These are phyloP conservation scores for Epirrhoe tristata DNA, from an alignment of 2,888 invertebrate genomes.

Conservation along the genomic window DNA sequence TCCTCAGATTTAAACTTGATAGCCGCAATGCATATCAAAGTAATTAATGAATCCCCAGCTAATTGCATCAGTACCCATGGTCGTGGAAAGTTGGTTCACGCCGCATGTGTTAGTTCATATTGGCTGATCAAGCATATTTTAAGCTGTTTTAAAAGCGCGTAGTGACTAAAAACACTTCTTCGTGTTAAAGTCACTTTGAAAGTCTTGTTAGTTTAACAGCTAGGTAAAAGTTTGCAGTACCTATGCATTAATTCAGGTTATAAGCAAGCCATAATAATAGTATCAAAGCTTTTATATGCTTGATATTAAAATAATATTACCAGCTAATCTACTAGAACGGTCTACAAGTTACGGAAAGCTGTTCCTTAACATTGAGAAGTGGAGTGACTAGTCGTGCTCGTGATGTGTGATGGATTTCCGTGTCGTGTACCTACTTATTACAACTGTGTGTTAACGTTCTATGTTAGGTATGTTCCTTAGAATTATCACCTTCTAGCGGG, in stretches of 20 bases:
- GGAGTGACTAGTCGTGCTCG: slow-evolving; percentile 16
- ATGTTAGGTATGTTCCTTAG: too few species aligned
- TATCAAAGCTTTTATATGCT: background rate
- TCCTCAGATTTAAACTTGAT: slow-evolving; percentile 22
- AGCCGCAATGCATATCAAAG: slow-evolving; percentile 28
- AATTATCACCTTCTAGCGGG: background rate
- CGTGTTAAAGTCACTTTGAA: too few species aligned
- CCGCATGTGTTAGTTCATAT: slow-evolving; percentile 1
- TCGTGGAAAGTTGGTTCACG: slow-evolving; percentile 22
- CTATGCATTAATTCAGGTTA: too few species aligned
- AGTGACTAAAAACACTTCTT: background rate
- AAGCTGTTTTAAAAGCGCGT: background rate
- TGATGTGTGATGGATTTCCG: slow-evolving; percentile 19
- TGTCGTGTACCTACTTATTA: slow-evolving; percentile 3
- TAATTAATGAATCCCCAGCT: slow-evolving; percentile 27
- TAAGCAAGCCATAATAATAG: too few species aligned
- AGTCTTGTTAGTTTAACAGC: too few species aligned
- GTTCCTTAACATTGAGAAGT: slow-evolving; percentile 24
- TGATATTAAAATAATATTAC: background rate
- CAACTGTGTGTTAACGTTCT: background rate
- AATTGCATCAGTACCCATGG: slow-evolving; percentile 22
- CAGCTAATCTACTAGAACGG: background rate
- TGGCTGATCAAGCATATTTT: slow-evolving; percentile 3
- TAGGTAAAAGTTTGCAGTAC: too few species aligned
- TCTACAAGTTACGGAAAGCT: slow-evolving; percentile 11